Conservation (phyloP, 2,113 vertebrate genomes). For the Corydoras maculifer region DNA sequence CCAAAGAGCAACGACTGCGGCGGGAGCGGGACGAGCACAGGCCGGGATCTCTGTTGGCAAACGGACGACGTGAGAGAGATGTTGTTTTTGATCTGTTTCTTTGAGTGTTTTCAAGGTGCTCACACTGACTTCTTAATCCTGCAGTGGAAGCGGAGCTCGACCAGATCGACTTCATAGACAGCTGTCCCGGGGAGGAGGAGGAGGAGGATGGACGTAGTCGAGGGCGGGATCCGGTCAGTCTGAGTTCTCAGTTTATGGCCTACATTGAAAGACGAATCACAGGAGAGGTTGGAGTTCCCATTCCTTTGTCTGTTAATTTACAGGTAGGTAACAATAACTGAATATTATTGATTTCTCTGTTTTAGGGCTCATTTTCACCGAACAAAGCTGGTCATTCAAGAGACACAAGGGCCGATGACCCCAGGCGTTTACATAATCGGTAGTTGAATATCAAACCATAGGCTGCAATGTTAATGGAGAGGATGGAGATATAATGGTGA, state of each 20-base stretch:
- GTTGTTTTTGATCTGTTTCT: not conserved
- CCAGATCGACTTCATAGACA: conserved; percentile 86
- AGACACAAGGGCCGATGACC: conserved; percentile 72
- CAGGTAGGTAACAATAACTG: not conserved
- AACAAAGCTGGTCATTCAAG: conserved; percentile 61
- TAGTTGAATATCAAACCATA: conserved; percentile 41
- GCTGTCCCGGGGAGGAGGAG: conserved; percentile 78
- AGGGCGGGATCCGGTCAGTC: conserved; percentile 65
- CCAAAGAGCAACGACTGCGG: too few relatives aligned
- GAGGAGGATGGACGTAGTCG: conserved; percentile 66
- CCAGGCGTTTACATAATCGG: conserved; percentile 71
- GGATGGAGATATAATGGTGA: not conserved
- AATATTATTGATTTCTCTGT: not conserved
- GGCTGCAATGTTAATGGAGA: not conserved
- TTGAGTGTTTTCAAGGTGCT: not conserved
- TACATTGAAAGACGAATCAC: conserved; percentile 79
- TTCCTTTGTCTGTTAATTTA: not conserved
- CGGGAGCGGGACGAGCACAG: conserved; percentile 51
- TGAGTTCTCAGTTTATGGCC: conserved; percentile 81
- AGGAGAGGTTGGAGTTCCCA: conserved; percentile 61
- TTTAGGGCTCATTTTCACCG: conserved; percentile 75
- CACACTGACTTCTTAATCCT: conserved; percentile 35
- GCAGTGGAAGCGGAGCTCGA: conserved; percentile 77
- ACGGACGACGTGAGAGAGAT: conserved; percentile 77
- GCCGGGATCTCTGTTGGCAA: conserved; percentile 64